Percentiles rank a stretch among this genome's conserved stretches.
Evolutionary conservation across 2,113 vertebrate genomes (phyloP).

Genomic region (Anguilla rostrata): DNA sequence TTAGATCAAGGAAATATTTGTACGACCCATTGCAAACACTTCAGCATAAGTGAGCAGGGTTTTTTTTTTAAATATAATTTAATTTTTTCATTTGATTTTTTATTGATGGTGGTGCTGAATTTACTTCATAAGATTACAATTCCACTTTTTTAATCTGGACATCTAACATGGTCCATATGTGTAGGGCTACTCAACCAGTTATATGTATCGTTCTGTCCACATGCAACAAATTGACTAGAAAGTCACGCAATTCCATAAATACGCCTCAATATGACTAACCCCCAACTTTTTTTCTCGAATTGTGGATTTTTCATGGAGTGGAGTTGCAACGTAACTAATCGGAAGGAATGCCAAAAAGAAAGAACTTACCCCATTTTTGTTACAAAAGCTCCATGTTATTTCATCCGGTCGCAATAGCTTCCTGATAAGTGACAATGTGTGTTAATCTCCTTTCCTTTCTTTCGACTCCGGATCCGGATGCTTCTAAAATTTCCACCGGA

Average conservation of each 20-base stretch:
- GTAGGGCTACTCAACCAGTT: background rate
- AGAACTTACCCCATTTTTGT: conserved; percentile 66
- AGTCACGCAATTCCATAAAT: background rate
- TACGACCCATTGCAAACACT: background rate
- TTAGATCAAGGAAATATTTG: background rate
- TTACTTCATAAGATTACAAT: background rate
- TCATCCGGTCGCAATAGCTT: conserved; percentile 1
- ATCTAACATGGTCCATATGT: background rate
- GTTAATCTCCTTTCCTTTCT: conserved; percentile 21
- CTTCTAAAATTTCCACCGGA: conserved; percentile 38
- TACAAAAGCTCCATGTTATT: conserved; percentile 36
- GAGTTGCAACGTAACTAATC: background rate
- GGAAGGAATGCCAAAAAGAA: background rate
- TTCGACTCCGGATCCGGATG: conserved; percentile 40
- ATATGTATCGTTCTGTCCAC: background rate
- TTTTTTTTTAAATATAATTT: background rate
- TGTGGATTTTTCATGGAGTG: conserved; percentile 7
- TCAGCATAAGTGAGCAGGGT: background rate
- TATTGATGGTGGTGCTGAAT: background rate
- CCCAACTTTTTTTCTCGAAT: conserved; percentile 2
- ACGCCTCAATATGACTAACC: background rate
- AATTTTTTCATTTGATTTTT: too few species aligned
- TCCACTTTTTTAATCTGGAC: background rate
- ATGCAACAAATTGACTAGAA: background rate
- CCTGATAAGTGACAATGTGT: background rate